Evolutionary conservation across 2,113 vertebrate species (phyloP).

Genomic region (Hyperoodon ampullatus): DNA sequence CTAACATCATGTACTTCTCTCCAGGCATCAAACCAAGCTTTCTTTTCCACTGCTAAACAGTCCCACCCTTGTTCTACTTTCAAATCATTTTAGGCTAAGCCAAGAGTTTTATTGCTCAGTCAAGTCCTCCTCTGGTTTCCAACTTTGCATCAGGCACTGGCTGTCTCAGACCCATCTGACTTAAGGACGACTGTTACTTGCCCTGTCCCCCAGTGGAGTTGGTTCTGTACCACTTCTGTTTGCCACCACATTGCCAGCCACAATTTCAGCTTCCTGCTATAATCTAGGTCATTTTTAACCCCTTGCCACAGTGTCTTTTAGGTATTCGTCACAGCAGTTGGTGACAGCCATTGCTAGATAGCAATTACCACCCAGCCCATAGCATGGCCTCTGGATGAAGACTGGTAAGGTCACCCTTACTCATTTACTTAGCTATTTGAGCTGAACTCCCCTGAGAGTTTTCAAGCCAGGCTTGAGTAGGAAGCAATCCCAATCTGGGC

Average conservation of each 20-base stretch:
- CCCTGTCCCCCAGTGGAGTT: neutral
- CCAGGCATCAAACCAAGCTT: conserved; percentile 49
- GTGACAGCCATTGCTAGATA: neutral
- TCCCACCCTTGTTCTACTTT: conserved; percentile 31
- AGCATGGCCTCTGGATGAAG: neutral
- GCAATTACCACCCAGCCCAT: neutral
- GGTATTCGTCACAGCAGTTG: neutral
- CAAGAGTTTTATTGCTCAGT: conserved; percentile 15
- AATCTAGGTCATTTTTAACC: neutral
- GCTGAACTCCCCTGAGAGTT: neutral
- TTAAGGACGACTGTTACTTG: neutral
- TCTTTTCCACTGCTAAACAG: conserved; percentile 27
- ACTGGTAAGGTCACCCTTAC: neutral
- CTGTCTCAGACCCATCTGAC: neutral
- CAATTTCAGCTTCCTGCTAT: neutral
- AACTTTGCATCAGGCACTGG: conserved; percentile 30
- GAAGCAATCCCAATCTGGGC: neutral
- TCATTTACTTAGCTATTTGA: neutral
- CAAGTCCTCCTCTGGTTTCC: conserved; percentile 27
- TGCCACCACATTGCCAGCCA: neutral
- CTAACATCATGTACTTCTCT: conserved; percentile 42
- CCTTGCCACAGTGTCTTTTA: neutral
- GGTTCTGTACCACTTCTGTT: neutral
- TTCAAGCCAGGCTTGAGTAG: neutral
- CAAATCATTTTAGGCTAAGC: conserved; percentile 50